Evolutionary conservation across 2,797 vertebrate genomes (phyloP), one percentile per base, ranked within the genome.

Genomic region (Acrossocheilus fasciatus): DNA sequence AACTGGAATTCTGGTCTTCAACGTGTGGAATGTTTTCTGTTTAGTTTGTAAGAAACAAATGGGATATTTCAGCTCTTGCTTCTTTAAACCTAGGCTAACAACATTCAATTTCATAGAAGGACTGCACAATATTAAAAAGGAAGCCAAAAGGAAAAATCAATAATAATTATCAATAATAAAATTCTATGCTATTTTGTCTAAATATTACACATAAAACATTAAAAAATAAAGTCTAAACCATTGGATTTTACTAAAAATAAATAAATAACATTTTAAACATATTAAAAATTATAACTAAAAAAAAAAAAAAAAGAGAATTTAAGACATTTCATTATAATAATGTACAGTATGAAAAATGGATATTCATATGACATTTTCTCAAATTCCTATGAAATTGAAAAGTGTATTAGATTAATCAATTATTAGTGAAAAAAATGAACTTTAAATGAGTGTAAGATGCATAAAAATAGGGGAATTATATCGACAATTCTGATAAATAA

Each of bases 1-100:
- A 59, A 69, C 45, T 76, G 59, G 59, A 85, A 80, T 86, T 88
- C 86, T 86, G 66, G 14, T 36, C 50, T 70, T 82, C 15, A 50
- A 23, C 45, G 4, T 74, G 75, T 70, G 76, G 45, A 81, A 73
- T 73, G 69, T 72, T 79, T 84, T 80, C 75, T 36, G 50, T 73
- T 77, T 74, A 30, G 81, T 84, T 77, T 81, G 39, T 18, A 66
- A 80, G 69, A 86, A 26, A 59, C 59, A 66, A 20, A 52, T 3
- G 9, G 30, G 18, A 75, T 54, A 17, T 66, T 74, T 72, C 14
- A 54, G 73, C 10, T 36, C 17, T 2, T 45, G 43, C 20, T 78
- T 57, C 36, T 69, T 54, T 52, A 30, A 17, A 82, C n/a, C 30
- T 10, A 18, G 4, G 43, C 15, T 30, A 17, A 43, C 57, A 59